phyloP scores from a whole-genome alignment of 2,888 invertebrate genomes.

The Patella depressa region DNA sequence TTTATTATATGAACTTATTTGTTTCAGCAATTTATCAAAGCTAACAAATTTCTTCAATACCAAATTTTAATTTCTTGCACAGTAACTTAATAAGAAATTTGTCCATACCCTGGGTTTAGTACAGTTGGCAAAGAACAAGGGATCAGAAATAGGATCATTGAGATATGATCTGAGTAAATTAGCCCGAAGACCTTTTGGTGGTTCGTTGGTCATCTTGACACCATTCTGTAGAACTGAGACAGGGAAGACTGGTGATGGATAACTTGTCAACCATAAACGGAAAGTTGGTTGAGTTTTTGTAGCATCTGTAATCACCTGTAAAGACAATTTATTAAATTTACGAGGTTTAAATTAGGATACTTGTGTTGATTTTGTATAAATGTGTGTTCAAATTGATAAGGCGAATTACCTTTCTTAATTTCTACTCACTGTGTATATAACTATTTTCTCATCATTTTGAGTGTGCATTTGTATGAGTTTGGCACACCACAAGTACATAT shows the following conservation, averaged over 20 bases:
- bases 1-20: too few species aligned
- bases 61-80: not conserved
- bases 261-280: conserved; percentile 71
- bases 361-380: too few species aligned
- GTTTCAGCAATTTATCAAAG: too few species aligned
- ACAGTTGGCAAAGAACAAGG: conserved; percentile 81
- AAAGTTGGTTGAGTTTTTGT: conserved; percentile 61
- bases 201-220: conserved; percentile 71
- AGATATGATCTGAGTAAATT: conserved; percentile 72
- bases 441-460: too few species aligned
- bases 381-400: too few species aligned
- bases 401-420: too few species aligned
- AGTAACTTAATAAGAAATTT: not conserved
- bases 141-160: conserved; percentile 73
- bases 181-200: conserved; percentile 70
- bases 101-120: conserved; percentile 71
- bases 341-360: too few species aligned
- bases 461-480: too few species aligned
- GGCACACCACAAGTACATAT: too few species aligned
- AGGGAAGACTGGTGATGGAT: conserved; percentile 70
- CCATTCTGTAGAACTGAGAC: conserved; percentile 71
- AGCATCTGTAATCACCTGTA: conserved; percentile 65
- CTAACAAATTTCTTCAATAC: too few species aligned
- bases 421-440: too few species aligned
- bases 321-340: too few species aligned